Base-by-base conservation (phyloP, 2,888 invertebrate species). In the Oscheius myriophilus region DNA sequence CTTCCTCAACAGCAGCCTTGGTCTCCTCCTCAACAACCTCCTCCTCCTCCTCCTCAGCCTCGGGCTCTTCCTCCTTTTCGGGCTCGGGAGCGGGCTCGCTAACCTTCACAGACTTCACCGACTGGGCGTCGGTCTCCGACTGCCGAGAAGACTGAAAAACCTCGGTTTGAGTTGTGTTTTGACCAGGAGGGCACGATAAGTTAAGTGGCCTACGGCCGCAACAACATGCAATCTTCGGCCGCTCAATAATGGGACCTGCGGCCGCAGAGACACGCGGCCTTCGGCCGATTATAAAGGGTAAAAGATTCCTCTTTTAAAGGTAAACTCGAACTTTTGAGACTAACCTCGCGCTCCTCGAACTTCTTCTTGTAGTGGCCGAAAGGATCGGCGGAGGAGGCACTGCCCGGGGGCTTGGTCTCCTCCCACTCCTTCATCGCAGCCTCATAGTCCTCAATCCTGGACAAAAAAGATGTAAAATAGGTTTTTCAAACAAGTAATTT, bases 341-440 rank as follows among this genome's bases (percentile, higher is more conserved):
- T 16, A 33, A 76, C 77, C 68, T 84, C 81, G 33, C 83, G 68
- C 69, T 82, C 82, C 67, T 84, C 84, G 72, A 78, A 79, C 77
- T 84, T 85, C 76, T 80, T 82, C 75, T 84, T 84, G 79, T 83
- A 83, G 71, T 83, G 80, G 58, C 82, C 83, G 75, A 82, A 84
- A 59, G 83, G 83, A 76, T 84, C 84, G 49, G 77, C 78, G 57
- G 82, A 81, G 69, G 81, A 80, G 52, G 84, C 84, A 26, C 82
- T 82, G 61, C 85, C 85, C 39, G 85, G 85, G 51, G 85, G 85
- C 63, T 79, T 79, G 65, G 83, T 84, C 79, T 86, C 85, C 67
- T 85, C 85, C 84, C 84, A 85, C 54, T 85, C 85, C 67, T 82
- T 83, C 46, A 84, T 76, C 42, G 85, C 85, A 25, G 79, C 70